Conservation (phyloP, 2,113 vertebrate genomes). For the Tichodroma muraria region DNA sequence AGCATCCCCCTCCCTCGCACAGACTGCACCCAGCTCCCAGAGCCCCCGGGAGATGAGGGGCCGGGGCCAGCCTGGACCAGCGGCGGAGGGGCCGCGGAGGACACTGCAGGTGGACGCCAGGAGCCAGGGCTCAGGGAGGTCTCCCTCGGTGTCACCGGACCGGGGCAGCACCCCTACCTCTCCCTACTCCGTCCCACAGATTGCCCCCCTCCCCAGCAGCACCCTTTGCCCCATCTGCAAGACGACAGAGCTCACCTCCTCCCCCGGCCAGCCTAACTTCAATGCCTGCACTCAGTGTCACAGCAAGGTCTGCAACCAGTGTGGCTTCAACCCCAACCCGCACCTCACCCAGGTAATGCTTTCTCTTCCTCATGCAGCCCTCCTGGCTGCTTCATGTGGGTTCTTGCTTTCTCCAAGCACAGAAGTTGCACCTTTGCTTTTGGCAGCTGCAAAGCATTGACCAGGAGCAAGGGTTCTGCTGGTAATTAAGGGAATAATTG, state of each 20-base stretch:
- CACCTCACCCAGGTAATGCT: constrained; percentile 92
- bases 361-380: background rate
- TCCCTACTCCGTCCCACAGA: constrained; percentile 95
- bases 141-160: constrained; percentile 83
- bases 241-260: constrained; percentile 89
- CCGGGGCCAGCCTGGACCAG: constrained; percentile 49
- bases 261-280: constrained; percentile 85
- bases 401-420: background rate
- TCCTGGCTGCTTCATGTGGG: fast-evolving
- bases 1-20: constrained; percentile 57
- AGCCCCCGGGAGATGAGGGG: constrained; percentile 65
- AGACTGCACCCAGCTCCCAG: constrained; percentile 46
- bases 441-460: background rate
- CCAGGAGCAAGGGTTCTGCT: background rate
- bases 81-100: constrained; percentile 55
- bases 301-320: constrained; percentile 95
- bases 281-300: constrained; percentile 95
- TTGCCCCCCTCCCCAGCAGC: constrained; percentile 96
- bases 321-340: constrained; percentile 98
- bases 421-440: background rate
- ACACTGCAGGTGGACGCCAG: constrained; percentile 75
- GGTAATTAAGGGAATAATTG: background rate
- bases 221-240: constrained; percentile 97
- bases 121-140: constrained; percentile 69
- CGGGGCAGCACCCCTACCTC: constrained; percentile 89